Evolutionary conservation across 2,888 invertebrate species (phyloP), one percentile per base, ranked within the genome.

Genomic region (Netelia fuscicornis): DNA sequence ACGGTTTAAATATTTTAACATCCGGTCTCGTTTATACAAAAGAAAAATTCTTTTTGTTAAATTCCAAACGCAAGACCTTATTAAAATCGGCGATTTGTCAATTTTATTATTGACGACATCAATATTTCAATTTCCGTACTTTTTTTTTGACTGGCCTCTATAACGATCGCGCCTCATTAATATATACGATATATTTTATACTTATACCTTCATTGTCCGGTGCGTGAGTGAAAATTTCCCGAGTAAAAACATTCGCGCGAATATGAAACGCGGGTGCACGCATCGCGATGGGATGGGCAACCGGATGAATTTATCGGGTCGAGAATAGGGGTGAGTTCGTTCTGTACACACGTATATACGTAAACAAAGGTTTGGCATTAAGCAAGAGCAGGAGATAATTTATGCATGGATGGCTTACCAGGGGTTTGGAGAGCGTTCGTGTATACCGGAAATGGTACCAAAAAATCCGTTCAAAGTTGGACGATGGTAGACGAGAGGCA

Each of bases 351-450:
- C 9, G 42, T 37, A 64, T 75, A 30, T 62, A 68, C 20, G 52
- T 5, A 64, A 68, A 37, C 54, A 17, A n/a, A 48, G 65, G 20
- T 30, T 74, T 30, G 30, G 25, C 48, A 79, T 62, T 62, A 64
- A 78, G 72, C 78, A 56, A 20, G 25, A 67, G 65, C 25, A 30
- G 58, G 68, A 67, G 56, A 70, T 83, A 79, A 83, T 79, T 83
- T 79, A 83, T 79, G 83, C 70, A 83, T 62, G 52, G 11, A 42
- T 52, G 25, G 44, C 11, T 71, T 64, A 76, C 71, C 65, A 48
- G 9, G 44, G 62, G 48, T 17, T 20, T 64, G 44, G 48, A 48
- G 48, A 65, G 65, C 64, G 20, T 20, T 17, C 5, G 58, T 37
- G 13, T 68, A 75, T 65, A 48, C 25, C 9, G 70, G 70, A 70